Base-by-base conservation (phyloP, 2,797 vertebrate genomes). In the Pachyuromys duprasi region DNA sequence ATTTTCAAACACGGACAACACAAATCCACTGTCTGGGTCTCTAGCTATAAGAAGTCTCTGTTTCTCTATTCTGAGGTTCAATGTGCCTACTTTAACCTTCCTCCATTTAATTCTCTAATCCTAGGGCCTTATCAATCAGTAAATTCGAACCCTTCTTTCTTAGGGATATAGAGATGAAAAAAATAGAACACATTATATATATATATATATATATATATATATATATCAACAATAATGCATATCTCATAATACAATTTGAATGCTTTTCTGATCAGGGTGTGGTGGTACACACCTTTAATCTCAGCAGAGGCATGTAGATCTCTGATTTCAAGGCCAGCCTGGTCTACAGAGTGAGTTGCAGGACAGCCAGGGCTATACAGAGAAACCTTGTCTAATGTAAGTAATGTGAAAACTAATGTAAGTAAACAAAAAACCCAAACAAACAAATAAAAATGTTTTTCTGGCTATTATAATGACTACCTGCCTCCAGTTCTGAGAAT, bases 91-190 rank as follows among this genome's bases (percentile, higher is more conserved):
- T 39, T n/a, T 72, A 45, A 17, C 57, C 22, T 86, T 79, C 70
- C 45, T 15, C 18, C 3, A 65, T 0, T 72, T 18, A 79, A 67
- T 20, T 87, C 26, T 86, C 7, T 82, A 49, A 72, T 80, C 14
- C 26, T 31, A 88, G 67, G 67, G 1, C 24, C 72, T 75, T 93
- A n/a, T 74, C 7, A 86, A 42, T 75, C 69, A 62, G 83, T 53
- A 70, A 90, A 81, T 70, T 78, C 91, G 26, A 92, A 72, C 81
- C 53, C 26, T 76, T 94, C 8, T 33, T 45, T 89, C 87, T 79
- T 13, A 69, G n/a, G 28, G 8, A n/a, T 70, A 36, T 83, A 8
- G 60, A 42, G 63, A 74, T n/a, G 8, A 92, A 22, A 86, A 86
- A 55, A 93, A 28, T 75, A 86, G 89, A 42, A 26, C 17, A 42